A percentile compares a stretch with the other conserved stretches of the same genome.
Conservation (phyloP, 2,888 invertebrate species). For the Encarsia formosa region DNA sequence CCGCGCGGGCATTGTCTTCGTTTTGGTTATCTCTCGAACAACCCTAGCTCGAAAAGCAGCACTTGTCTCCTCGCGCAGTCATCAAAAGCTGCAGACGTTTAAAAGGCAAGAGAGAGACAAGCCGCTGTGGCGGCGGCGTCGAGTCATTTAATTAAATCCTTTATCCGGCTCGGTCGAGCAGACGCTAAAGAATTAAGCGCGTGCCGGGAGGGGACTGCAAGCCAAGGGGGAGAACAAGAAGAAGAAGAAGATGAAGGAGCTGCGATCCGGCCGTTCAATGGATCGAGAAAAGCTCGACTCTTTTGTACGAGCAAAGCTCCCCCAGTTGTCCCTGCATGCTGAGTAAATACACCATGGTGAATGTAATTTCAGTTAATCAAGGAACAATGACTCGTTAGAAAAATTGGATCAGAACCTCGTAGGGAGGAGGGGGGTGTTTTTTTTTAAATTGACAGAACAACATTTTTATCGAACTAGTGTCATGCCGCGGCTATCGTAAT, state of each 20-base stretch:
- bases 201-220: neutral
- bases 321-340: neutral
- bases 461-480: too few species aligned
- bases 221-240: neutral
- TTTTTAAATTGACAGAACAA: too few species aligned
- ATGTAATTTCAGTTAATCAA: slow-evolving; percentile 27
- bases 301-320: slow-evolving; percentile 10
- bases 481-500: too few species aligned
- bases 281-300: slow-evolving; percentile 17
- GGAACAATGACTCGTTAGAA: slow-evolving; percentile 27
- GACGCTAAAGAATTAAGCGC: slow-evolving; percentile 27
- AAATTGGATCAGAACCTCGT: too few species aligned
- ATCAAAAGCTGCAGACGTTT: slow-evolving; percentile 35
- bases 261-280: slow-evolving; percentile 16
- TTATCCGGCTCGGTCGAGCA: slow-evolving; percentile 25
- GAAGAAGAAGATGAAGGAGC: slow-evolving; percentile 23
- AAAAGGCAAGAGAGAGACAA: slow-evolving; percentile 28
- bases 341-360: slow-evolving; percentile 18
- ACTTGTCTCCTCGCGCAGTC: slow-evolving; percentile 17
- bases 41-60: slow-evolving; percentile 7
- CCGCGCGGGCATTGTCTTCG: slow-evolving; percentile 19
- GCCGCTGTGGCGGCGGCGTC: slow-evolving; percentile 11
- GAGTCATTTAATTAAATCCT: slow-evolving; percentile 30
- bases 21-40: slow-evolving; percentile 11
- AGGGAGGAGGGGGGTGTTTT: too few species aligned